Percentiles rank a stretch among this genome's conserved stretches.
Conservation (phyloP, 2,888 invertebrate genomes). For the Drosophila niveifrons region DNA sequence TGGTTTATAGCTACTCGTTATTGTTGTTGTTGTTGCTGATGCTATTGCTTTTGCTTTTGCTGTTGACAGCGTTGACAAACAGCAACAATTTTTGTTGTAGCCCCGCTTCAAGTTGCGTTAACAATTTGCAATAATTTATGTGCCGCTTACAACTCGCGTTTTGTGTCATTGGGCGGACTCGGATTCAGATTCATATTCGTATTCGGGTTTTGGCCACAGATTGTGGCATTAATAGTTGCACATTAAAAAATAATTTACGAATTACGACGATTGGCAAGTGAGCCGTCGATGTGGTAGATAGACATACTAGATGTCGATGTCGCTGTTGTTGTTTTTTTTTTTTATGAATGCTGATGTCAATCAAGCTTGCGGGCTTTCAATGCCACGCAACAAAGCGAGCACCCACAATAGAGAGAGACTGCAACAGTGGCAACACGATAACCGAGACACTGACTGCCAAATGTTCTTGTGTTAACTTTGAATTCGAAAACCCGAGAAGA, state of each 20-base stretch:
- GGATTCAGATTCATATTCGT: not conserved
- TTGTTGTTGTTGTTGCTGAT: conserved; percentile 5
- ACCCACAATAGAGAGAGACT: conserved; percentile 38
- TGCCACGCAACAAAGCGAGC: conserved; percentile 30
- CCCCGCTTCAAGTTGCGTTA: conserved; percentile 49
- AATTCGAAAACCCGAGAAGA: conserved; percentile 53
- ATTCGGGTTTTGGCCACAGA: conserved; percentile 2
- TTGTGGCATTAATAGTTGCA: conserved; percentile 51
- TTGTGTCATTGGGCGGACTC: conserved; percentile 54
- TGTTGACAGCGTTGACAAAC: conserved; percentile 37
- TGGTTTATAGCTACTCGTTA: conserved; percentile 15
- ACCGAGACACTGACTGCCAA: conserved; percentile 55
- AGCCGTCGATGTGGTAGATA: conserved; percentile 18
- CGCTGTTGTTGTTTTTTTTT: conserved; percentile 6
- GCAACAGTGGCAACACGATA: conserved; percentile 16
- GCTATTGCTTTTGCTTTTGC: conserved; percentile 14
- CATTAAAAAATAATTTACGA: conserved; percentile 59
- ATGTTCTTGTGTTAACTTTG: conserved; percentile 54
- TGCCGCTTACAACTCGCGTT: conserved; percentile 44
- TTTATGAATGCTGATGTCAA: conserved; percentile 24
- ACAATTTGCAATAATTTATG: conserved; percentile 66
- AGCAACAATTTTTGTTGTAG: conserved; percentile 11
- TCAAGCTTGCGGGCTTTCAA: conserved; percentile 39
- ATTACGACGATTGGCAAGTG: conserved; percentile 3
- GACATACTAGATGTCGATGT: too few relatives aligned